Evolutionary conservation across 2,113 vertebrate species (phyloP).

Genomic region (Morone chrysops): DNA sequence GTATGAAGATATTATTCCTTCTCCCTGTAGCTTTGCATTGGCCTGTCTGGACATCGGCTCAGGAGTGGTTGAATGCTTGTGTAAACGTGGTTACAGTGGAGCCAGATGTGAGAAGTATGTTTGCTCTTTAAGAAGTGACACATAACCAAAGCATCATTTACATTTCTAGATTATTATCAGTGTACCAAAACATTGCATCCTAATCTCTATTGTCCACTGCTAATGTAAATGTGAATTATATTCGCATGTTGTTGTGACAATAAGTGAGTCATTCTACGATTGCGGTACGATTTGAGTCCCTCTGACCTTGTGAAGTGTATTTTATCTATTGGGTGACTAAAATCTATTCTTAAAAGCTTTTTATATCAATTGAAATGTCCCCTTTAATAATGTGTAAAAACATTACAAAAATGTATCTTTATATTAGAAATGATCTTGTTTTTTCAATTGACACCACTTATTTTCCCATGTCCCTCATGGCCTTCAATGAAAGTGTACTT

Average conservation of each 20-base stretch:
- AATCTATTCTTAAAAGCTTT: too few species aligned
- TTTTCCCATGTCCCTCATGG: too few species aligned
- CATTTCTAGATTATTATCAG: background rate
- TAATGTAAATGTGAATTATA: background rate
- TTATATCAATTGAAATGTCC: too few species aligned
- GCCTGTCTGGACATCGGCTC: constrained; percentile 83
- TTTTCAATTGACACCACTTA: too few species aligned
- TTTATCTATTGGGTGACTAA: too few species aligned
- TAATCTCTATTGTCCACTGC: background rate
- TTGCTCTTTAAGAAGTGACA: background rate
- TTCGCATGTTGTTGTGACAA: background rate
- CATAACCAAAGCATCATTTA: background rate
- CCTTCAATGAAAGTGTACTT: too few species aligned
- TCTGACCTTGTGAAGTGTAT: too few species aligned
- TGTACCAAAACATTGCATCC: background rate
- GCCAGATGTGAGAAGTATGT: constrained; percentile 87
- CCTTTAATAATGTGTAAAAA: too few species aligned
- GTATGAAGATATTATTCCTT: background rate
- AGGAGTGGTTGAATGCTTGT: constrained; percentile 84
- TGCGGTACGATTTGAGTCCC: too few species aligned
- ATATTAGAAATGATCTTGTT: too few species aligned
- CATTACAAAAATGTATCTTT: too few species aligned
- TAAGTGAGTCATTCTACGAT: background rate
- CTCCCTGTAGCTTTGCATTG: constrained; percentile 85
- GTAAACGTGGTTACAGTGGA: constrained; percentile 88